Evolutionary conservation across 2,797 vertebrate species (phyloP).

Genomic region (Borostomias antarcticus): DNA sequence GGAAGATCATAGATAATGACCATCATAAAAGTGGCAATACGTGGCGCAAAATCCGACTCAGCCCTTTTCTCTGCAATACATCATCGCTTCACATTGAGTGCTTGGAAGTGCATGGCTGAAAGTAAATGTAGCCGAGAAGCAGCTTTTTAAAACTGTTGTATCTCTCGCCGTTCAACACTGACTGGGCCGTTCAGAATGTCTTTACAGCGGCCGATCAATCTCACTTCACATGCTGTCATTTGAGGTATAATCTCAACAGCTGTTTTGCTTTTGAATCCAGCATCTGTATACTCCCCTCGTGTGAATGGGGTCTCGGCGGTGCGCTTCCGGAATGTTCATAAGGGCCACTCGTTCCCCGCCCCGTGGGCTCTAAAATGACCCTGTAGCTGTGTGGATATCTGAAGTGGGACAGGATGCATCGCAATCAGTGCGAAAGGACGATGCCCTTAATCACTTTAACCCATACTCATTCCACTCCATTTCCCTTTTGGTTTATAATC

Average conservation of each 20-base stretch:
- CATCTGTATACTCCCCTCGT: conserved; percentile 42
- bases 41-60: conserved; percentile 17
- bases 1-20: conserved; percentile 52
- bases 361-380: no score
- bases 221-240: neutral
- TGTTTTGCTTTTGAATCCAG: conserved; percentile 41
- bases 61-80: neutral
- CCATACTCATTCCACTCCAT: conserved; percentile 24
- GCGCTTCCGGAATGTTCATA: conserved; percentile 33
- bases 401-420: conserved; percentile 32
- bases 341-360: no score
- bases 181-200: neutral
- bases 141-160: no score
- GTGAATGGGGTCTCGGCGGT: conserved; percentile 42
- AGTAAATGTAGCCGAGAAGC: neutral
- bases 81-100: no score
- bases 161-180: neutral
- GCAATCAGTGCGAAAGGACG: conserved; percentile 28
- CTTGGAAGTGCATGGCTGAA: neutral
- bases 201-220: conserved; percentile 4
- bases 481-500: conserved; percentile 24
- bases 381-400: conserved; percentile 22
- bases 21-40: conserved; percentile 36
- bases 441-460: conserved; percentile 34
- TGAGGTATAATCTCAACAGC: conserved; percentile 28